Evolutionary conservation across 2,113 vertebrate genomes (phyloP).

Genomic region (Sinocyclocheilus anshuiensis): DNA sequence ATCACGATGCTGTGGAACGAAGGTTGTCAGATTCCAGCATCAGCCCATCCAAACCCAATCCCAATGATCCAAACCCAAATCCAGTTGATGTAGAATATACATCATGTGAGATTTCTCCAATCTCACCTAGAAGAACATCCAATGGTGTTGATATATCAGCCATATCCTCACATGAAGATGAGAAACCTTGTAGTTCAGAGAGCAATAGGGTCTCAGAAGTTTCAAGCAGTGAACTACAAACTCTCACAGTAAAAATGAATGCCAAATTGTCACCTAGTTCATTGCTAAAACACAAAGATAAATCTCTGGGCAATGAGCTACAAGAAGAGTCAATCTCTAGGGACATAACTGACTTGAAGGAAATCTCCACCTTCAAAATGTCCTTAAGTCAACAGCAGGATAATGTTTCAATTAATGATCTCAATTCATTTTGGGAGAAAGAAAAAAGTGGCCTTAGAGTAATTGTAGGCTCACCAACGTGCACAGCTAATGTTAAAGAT

Average conservation of each 20-base stretch:
- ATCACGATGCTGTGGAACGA: background rate
- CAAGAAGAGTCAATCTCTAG: conserved; percentile 1
- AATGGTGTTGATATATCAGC: background rate
- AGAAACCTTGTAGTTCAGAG: background rate
- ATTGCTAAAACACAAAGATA: conserved; percentile 34
- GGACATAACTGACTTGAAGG: conserved; percentile 6
- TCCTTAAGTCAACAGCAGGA: conserved; percentile 41
- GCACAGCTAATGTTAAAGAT: conserved; percentile 43
- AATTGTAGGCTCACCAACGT: conserved; percentile 43
- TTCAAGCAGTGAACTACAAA: conserved; percentile 7
- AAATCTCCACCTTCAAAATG: conserved; percentile 32
- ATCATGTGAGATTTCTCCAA: background rate
- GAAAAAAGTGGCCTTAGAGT: conserved; percentile 57
- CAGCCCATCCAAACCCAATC: background rate
- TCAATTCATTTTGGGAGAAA: conserved; percentile 80
- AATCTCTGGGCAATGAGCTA: conserved; percentile 10
- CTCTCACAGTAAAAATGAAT: conserved; percentile 47
- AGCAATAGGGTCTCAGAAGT: background rate
- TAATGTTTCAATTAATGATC: conserved; percentile 68
- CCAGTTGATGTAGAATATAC: background rate
- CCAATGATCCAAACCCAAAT: background rate
- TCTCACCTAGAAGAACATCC: background rate
- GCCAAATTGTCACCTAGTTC: conserved; percentile 50
- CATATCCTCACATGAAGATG: background rate
- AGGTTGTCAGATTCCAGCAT: conserved; percentile 1